phyloP scores from a whole-genome alignment of 1,140 invertebrate species.

The Fopius arisanus region DNA sequence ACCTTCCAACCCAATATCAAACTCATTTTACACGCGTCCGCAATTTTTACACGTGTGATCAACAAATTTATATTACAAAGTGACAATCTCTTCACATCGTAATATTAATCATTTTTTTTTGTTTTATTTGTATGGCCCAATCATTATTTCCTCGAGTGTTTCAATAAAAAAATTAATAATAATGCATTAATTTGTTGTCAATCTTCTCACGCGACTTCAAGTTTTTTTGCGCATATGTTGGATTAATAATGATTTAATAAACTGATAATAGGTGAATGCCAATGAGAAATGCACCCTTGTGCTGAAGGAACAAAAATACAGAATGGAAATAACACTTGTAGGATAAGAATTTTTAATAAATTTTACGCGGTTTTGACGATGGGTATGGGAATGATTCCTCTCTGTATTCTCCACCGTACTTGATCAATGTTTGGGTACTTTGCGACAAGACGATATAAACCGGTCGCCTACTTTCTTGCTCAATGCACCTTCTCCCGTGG shows the following conservation, averaged over 20 bases:
- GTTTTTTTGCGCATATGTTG: not conserved
- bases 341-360: not conserved
- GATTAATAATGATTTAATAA: not conserved
- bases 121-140: no score
- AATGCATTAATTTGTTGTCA: no score
- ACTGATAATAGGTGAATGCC: not conserved
- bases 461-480: slow-evolving; percentile 26
- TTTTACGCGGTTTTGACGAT: not conserved
- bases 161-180: no score
- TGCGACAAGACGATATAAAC: not conserved
- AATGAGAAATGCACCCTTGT: not conserved
- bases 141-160: no score
- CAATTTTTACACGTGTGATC: not conserved
- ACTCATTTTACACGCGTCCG: not conserved
- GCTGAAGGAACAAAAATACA: slow-evolving; percentile 5
- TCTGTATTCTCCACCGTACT: not conserved
- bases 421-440: slow-evolving; percentile 9
- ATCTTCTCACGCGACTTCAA: not conserved
- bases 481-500: slow-evolving; percentile 4
- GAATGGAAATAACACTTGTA: not conserved
- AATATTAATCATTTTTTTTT: no score
- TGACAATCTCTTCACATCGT: no score
- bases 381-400: not conserved
- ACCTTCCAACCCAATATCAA: slow-evolving; percentile 9
- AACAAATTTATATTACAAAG: not conserved